Evolutionary conservation across 2,113 vertebrate genomes (phyloP).

Genomic region (Crypturellus undulatus): DNA sequence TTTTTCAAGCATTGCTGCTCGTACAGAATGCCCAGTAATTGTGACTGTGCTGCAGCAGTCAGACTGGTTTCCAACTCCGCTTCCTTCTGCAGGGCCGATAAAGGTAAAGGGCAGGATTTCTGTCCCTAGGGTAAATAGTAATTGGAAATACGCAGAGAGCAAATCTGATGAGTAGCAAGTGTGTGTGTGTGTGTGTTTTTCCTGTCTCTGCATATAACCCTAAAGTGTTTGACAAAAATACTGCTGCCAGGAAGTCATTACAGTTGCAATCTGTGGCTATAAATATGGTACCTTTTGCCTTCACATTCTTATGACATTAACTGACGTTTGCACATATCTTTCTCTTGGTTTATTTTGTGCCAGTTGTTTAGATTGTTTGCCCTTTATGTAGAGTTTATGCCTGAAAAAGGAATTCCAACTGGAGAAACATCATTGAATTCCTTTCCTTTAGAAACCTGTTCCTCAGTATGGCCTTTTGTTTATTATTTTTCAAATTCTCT

Average conservation of each 20-base stretch:
- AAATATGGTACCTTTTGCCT: background rate
- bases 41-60: background rate
- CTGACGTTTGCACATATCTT: background rate
- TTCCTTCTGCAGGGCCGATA: background rate
- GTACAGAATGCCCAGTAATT: background rate
- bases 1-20: background rate
- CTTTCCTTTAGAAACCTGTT: background rate
- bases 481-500: background rate
- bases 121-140: background rate
- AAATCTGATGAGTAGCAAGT: background rate
- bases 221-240: background rate
- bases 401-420: conserved; percentile 20
- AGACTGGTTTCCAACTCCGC: background rate
- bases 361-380: background rate
- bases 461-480: background rate
- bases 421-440: background rate
- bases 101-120: background rate
- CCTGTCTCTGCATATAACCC: background rate
- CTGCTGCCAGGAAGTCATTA: background rate
- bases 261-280: background rate
- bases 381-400: background rate
- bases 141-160: background rate
- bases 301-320: background rate
- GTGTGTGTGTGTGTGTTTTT: no score
- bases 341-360: background rate